These are phyloP conservation scores for Ctenopoma kingsleyae DNA, from an alignment of 2,797 vertebrate species.

Conservation along the genomic window DNA sequence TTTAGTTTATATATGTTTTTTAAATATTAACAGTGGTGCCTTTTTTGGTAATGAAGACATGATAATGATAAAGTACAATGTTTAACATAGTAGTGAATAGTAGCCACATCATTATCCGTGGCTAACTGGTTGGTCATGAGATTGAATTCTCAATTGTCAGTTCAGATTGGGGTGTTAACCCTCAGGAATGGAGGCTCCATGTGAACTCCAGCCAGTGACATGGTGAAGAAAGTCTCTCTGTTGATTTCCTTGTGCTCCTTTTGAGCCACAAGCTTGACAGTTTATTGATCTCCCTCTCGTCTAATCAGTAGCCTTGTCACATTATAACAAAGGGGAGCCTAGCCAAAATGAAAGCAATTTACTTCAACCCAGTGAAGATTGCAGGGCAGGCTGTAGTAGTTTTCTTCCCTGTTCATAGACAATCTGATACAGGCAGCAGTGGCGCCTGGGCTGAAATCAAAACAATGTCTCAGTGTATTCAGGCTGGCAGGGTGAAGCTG, in stretches of 20 bases:
- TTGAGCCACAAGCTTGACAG: conserved; percentile 77
- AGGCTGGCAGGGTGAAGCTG: conserved; percentile 59
- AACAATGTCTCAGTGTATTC: conserved; percentile 74
- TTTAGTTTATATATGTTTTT: too few species aligned
- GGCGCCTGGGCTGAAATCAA: conserved; percentile 68
- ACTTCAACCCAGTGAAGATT: conserved; percentile 82
- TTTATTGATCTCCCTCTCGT: conserved; percentile 86
- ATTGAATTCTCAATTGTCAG: conserved; percentile 52
- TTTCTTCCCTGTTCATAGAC: conserved; percentile 76
- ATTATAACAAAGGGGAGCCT: conserved; percentile 85
- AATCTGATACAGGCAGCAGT: conserved; percentile 65
- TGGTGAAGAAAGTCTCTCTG: conserved; percentile 72
- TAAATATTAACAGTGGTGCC: too few species aligned
- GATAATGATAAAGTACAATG: conserved; percentile 1
- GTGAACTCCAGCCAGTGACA: conserved; percentile 56
- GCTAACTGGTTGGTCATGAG: conserved; percentile 59
- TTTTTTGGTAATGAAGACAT: not conserved
- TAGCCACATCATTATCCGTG: conserved; percentile 47
- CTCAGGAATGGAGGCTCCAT: conserved; percentile 38
- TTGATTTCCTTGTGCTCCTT: conserved; percentile 80
- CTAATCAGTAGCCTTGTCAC: conserved; percentile 89
- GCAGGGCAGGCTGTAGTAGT: conserved; percentile 73
- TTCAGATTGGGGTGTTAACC: conserved; percentile 52
- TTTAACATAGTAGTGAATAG: conserved; percentile 6
- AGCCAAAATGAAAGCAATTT: conserved; percentile 88